Evolutionary conservation across 53 echinoderm and acorn worm genomes (phyloP).

Genomic region (Echinometra lucunter): DNA sequence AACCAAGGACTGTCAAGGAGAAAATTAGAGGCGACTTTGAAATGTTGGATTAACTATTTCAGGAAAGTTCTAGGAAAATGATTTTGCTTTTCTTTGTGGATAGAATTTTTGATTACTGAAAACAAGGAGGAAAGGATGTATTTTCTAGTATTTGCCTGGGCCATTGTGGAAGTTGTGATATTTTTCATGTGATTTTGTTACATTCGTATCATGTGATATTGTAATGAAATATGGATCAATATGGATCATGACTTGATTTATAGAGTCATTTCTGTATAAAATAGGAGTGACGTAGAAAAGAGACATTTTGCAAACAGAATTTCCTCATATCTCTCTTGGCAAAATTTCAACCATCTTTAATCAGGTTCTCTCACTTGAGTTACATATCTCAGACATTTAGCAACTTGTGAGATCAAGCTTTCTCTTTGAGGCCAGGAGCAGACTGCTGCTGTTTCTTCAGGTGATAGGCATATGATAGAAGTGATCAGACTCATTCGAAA

Average conservation of each 20-base stretch:
- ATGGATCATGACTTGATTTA: background rate
- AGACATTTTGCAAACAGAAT: background rate
- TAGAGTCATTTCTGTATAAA: background rate
- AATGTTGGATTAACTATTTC: background rate
- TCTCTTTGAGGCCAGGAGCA: background rate
- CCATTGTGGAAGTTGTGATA: background rate
- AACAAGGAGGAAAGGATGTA: background rate
- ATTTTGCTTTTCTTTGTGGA: background rate
- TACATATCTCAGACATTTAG: background rate
- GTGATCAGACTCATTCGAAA: background rate
- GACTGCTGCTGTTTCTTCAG: background rate
- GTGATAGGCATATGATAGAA: background rate
- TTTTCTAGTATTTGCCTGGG: background rate
- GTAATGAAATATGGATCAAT: background rate
- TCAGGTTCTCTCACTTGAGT: background rate
- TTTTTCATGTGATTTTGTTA: background rate
- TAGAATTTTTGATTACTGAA: background rate
- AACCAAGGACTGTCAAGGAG: no score
- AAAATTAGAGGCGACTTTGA: background rate
- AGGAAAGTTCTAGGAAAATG: background rate
- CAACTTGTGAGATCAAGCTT: background rate
- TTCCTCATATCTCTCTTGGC: slow-evolving; percentile 8
- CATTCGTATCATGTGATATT: background rate
- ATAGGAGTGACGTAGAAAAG: background rate
- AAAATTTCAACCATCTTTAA: background rate